Evolutionary conservation across 2,888 invertebrate genomes (phyloP).

Genomic region (Xestia c-nigrum): DNA sequence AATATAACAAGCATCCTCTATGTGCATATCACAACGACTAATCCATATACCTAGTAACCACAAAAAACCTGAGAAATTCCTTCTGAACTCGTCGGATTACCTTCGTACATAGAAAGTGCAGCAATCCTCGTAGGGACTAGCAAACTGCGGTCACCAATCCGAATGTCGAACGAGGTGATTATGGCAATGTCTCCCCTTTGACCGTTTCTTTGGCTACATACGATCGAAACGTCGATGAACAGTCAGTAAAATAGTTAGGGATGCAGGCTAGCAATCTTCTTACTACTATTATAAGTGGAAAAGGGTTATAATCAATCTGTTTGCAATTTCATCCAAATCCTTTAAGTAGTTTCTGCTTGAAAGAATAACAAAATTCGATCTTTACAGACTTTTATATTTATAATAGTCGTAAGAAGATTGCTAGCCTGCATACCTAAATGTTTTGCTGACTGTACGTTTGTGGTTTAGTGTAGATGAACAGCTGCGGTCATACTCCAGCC

Average conservation of each 20-base stretch:
- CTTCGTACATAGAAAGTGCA: conserved; percentile 11
- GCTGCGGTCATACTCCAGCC: not conserved
- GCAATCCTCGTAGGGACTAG: conserved; percentile 5
- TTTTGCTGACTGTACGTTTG: too few relatives aligned
- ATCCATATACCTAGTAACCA: not conserved
- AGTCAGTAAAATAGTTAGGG: too few relatives aligned
- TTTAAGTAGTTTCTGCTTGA: too few relatives aligned
- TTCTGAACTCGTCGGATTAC: not conserved
- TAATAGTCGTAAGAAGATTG: too few relatives aligned
- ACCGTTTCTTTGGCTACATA: conserved; percentile 5
- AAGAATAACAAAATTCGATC: too few relatives aligned
- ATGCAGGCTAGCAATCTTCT: too few relatives aligned
- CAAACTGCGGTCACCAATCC: conserved; percentile 20
- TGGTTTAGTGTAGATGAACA: not conserved
- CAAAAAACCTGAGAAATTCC: not conserved
- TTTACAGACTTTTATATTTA: too few relatives aligned
- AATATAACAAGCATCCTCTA: not conserved
- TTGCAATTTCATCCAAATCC: too few relatives aligned
- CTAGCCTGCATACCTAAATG: too few relatives aligned
- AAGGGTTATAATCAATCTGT: too few relatives aligned
- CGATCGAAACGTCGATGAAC: not conserved
- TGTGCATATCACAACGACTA: not conserved
- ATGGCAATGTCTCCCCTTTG: not conserved
- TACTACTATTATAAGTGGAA: too few relatives aligned
- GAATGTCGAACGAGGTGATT: conserved; percentile 19